Percentiles rank a stretch among this genome's conserved stretches.
phyloP scores from a whole-genome alignment of 2,797 vertebrate species.

The Synaphobranchus kaupii region DNA sequence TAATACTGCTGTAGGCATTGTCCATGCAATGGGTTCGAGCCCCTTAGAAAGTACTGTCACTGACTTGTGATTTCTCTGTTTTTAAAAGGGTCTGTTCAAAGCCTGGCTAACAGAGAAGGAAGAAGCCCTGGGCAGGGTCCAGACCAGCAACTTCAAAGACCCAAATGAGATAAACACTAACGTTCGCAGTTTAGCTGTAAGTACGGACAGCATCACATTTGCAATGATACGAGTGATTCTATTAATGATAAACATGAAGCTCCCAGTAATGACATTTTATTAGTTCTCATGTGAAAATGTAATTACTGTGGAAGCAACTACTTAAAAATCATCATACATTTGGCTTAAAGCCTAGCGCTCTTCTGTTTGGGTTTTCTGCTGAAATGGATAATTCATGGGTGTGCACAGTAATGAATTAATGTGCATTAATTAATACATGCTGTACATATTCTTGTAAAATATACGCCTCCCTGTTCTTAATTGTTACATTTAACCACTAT shows the following conservation, averaged over 20 bases:
- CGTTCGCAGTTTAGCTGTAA: slow-evolving; percentile 89
- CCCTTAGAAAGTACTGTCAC: not conserved
- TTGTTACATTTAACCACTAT: not conserved
- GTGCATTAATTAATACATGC: too few relatives aligned
- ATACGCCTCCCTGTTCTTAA: too few relatives aligned
- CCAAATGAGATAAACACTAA: slow-evolving; percentile 86
- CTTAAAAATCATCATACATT: not conserved
- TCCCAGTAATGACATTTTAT: not conserved
- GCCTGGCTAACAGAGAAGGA: slow-evolving; percentile 91
- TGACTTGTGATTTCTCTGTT: not conserved
- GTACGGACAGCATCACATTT: slow-evolving; percentile 41
- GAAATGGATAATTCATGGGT: too few relatives aligned
- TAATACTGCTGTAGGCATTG: not conserved
- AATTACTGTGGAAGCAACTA: not conserved
- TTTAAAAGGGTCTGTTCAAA: slow-evolving; percentile 78
- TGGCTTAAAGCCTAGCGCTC: not conserved
- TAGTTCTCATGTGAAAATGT: not conserved
- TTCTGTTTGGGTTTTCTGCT: too few relatives aligned
- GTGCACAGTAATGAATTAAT: too few relatives aligned
- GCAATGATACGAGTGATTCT: not conserved
- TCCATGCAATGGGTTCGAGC: not conserved
- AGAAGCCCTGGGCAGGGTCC: slow-evolving; percentile 83
- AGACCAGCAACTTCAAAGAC: slow-evolving; percentile 87
- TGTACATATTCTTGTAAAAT: too few relatives aligned
- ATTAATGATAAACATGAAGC: not conserved